Percentiles rank a stretch among this genome's conserved stretches.
Evolutionary conservation across 2,797 vertebrate genomes (phyloP).

Genomic region (Hemibagrus guttatus): DNA sequence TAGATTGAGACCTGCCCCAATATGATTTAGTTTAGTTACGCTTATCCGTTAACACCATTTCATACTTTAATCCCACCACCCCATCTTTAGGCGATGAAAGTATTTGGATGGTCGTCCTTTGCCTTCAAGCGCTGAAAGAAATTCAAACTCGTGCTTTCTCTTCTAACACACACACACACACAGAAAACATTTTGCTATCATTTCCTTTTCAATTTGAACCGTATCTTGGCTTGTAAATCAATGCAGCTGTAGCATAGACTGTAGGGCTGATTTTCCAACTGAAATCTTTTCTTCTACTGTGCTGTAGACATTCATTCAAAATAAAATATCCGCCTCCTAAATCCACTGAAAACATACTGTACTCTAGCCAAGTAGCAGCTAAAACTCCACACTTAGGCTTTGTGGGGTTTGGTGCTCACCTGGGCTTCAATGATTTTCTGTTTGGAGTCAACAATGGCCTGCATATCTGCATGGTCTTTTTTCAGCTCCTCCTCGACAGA

Average conservation of each 20-base stretch:
- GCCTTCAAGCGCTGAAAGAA: background rate
- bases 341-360: background rate
- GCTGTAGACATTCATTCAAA: background rate
- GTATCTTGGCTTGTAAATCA: background rate
- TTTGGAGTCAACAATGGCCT: slow-evolving; percentile 94
- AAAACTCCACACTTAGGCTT: background rate
- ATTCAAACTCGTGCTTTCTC: background rate
- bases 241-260: background rate
- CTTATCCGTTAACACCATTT: background rate
- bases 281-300: background rate
- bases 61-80: background rate
- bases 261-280: background rate
- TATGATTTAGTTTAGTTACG: background rate
- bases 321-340: background rate
- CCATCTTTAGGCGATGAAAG: background rate
- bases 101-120: background rate
- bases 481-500: slow-evolving; percentile 94
- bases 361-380: background rate
- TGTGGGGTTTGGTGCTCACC: slow-evolving; percentile 65
- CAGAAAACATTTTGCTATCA: background rate
- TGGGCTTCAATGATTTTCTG: slow-evolving; percentile 97
- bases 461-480: slow-evolving; percentile 96
- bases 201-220: background rate
- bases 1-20: background rate
- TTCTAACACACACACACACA: background rate